Base-by-base conservation (phyloP, 2,113 vertebrate genomes). In the Oreochromis aureus region DNA sequence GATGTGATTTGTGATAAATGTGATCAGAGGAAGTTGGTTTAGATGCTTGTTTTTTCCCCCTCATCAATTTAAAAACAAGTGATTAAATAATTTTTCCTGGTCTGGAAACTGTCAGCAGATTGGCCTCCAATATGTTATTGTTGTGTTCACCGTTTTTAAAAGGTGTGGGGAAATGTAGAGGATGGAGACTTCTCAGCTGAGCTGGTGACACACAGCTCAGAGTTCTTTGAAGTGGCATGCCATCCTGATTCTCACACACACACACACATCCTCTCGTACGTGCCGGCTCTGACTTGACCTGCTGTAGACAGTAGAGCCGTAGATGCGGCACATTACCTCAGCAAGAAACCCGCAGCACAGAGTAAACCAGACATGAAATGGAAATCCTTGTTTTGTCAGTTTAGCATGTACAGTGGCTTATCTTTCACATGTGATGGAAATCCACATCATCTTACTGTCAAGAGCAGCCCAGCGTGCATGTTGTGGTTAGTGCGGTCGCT, bases 181-280 rank as follows among this genome's bases (percentile, higher is more conserved):
- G 59, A 22, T 79, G 61, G 30, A 79, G 76, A 34, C 27, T 87
- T 90, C 48, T 87, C 80, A 83, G 85, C 61, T 85, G 71, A 88
- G 44, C 7, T 24, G 39, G 44, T 86, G 55, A 82, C 84, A 81
- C 58, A 63, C 58, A 4, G 39, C 39, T 41, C 8, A 1, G 4
- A 22, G 3, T 85, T 87, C 85, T 92, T 91, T 95, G 87, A 92
- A 91, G 89, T 92, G 84, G 71, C 54, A 46, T 80, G 51, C 10
- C 71, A 79, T 61, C 84, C 54, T 85, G 7, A 54, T 78, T 84
- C 36, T 73, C 24, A n/a, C 84, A 85, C 24, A 24, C 24, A 24
- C 24, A 66, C 19, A 71, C 59, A 76, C 51, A 87, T 48, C 80
- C 84, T 56, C 39, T 46, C 13, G 30, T 24, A 81, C 32, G 10